Evolutionary conservation across 2,797 vertebrate species (phyloP).

Genomic region (Sebastes iracundus): DNA sequence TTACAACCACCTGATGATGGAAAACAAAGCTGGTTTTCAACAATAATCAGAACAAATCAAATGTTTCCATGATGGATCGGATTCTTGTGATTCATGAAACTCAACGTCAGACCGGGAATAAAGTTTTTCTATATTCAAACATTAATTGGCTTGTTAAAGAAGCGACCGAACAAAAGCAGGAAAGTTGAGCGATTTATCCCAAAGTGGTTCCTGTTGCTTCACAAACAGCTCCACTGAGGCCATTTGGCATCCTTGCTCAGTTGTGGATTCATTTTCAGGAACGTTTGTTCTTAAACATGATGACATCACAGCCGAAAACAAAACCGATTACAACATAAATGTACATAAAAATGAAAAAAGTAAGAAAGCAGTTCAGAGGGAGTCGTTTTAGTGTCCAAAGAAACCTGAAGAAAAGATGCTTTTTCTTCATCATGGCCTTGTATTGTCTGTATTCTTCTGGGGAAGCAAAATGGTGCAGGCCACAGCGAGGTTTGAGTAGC

Average conservation of each 20-base stretch:
- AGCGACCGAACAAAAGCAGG: neutral
- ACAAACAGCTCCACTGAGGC: neutral
- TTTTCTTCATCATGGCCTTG: neutral
- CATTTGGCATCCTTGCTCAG: neutral
- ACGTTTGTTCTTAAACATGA: neutral
- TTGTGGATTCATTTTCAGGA: neutral
- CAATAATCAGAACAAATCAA: no score
- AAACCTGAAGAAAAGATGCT: neutral
- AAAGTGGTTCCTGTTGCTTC: neutral
- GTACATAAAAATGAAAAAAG: neutral
- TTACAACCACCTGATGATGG: neutral
- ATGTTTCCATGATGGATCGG: neutral
- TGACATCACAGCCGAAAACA: neutral
- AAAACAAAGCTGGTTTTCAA: neutral
- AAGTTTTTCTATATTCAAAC: neutral
- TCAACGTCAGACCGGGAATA: neutral
- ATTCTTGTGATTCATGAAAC: neutral
- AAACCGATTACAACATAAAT: neutral
- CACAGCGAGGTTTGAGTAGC: neutral
- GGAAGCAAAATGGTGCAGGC: slow-evolving; percentile 10
- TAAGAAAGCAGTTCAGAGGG: neutral
- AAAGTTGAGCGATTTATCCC: neutral
- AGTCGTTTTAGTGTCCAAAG: slow-evolving; percentile 12
- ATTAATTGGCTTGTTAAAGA: no score
- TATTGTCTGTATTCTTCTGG: neutral